Base-by-base conservation (phyloP, 2,888 invertebrate genomes). In the Rotaria macrura region DNA sequence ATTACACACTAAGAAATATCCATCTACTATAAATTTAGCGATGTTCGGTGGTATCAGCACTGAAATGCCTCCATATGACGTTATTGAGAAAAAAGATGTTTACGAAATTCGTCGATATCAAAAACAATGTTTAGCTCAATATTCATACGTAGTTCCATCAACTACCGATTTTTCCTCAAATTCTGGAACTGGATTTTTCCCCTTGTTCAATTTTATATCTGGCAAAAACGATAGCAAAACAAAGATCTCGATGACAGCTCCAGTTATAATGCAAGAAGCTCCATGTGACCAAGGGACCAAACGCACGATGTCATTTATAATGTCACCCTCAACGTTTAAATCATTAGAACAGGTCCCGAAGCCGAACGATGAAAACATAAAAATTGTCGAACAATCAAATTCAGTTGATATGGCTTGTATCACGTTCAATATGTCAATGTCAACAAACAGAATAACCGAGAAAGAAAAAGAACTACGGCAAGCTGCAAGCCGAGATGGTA, bases 221-320 rank as follows among this genome's bases (percentile, higher is more conserved):
- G 10, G 49, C 10, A 49, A 49, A 14, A 49, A 49, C 17, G 17
- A 29, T 29, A 23, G 29, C n/a, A 7, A 57, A 57, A 29, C 23
- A 57, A 57, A 57, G 29, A 57, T 57, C 14, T n/a, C 57, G 2
- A 57, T 29, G 57, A 29, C 57, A 23, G 57, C 57, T 57, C 57
- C 57, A 57, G 57, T 57, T 29, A 23, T 57, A 57, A 57, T 57
- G 57, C 57, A n/a, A 57, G 29, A 29, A 57, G 29, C 17, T 29
- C 3, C 1, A 29, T 14, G 4, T 29, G 10, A n/a, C 3, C 2
- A 1, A 29, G 12, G 2, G 0, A n/a, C 29, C 7, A n/a, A 29
- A 57, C 29, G n/a, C 10, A 57, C 49, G 17, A 49, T n/a, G 29
- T n/a, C 57, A 57, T 57, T 57, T 14, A 29, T 29, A 29, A 29